Conservation (phyloP, 2,113 vertebrate genomes). For the Anser cygnoides region DNA sequence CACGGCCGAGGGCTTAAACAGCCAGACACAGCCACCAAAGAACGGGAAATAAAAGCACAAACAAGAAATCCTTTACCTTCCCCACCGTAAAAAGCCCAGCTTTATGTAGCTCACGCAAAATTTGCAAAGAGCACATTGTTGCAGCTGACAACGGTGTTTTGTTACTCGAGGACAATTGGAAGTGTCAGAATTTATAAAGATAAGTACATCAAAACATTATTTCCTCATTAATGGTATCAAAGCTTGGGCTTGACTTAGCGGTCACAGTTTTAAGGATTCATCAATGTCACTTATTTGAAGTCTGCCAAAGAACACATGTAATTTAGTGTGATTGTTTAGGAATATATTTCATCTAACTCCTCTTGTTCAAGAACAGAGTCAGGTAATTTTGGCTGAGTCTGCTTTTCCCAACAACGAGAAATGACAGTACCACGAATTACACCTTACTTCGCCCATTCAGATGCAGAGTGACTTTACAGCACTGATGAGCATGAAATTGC, state of each 20-base stretch:
- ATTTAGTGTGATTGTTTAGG: constrained; percentile 58
- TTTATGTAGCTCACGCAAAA: neutral
- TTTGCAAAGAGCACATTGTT: neutral
- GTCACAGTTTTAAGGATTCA: constrained; percentile 34
- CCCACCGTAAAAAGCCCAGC: neutral
- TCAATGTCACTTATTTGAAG: constrained; percentile 37
- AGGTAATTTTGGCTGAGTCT: constrained; percentile 8
- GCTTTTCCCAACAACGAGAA: constrained; percentile 2
- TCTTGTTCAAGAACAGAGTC: constrained; percentile 11
- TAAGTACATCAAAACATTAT: constrained; percentile 2
- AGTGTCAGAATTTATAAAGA: constrained; percentile 24
- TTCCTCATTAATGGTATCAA: constrained; percentile 43
- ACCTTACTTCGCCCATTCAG: constrained; percentile 33
- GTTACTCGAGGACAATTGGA: neutral
- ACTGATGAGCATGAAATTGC: neutral
- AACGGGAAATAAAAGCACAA: neutral
- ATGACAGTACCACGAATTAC: neutral
- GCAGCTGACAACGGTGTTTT: neutral
- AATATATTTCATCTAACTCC: constrained; percentile 22
- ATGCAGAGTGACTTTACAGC: neutral
- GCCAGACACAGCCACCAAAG: neutral
- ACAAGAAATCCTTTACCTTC: neutral
- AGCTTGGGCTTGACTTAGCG: constrained; percentile 24
- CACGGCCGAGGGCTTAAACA: neutral
- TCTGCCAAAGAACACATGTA: constrained; percentile 18